Conservation (phyloP, 2,113 vertebrate genomes). For the Sitta europaea region DNA sequence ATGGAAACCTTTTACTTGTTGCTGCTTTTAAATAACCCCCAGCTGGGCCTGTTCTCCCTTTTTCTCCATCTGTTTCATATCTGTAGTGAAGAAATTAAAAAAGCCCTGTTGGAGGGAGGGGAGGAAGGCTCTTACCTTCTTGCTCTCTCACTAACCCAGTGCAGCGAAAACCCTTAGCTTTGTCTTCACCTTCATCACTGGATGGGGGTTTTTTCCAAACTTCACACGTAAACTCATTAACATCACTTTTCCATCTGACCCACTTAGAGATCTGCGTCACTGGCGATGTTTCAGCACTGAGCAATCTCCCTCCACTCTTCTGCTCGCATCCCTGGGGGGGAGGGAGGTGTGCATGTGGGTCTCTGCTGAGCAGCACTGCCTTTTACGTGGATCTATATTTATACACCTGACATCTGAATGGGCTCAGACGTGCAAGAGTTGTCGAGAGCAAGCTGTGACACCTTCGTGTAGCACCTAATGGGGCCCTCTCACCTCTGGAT, state of each 20-base stretch:
- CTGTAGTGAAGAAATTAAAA: neutral
- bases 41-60: neutral
- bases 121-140: neutral
- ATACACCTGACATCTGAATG: neutral
- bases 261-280: constrained; percentile 47
- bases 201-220: neutral
- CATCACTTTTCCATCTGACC: constrained; percentile 56
- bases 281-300: constrained; percentile 41
- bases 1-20: constrained; percentile 5
- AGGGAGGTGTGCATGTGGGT: neutral
- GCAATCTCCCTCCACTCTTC: constrained; percentile 27
- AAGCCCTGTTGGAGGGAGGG: neutral
- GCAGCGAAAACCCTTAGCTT: neutral
- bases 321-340: neutral
- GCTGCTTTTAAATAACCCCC: constrained; percentile 1
- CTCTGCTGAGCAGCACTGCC: neutral
- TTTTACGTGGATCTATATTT: constrained; percentile 1
- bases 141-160: neutral
- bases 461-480: neutral
- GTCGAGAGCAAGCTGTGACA: neutral
- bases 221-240: constrained; percentile 49
- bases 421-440: neutral
- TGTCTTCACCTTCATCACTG: constrained; percentile 23
- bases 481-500: constrained; percentile 4
- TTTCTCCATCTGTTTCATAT: neutral